Evolutionary conservation across 2,113 vertebrate genomes (phyloP), one percentile per base, ranked within the genome.

Genomic region (Mandrillus leucophaeus): DNA sequence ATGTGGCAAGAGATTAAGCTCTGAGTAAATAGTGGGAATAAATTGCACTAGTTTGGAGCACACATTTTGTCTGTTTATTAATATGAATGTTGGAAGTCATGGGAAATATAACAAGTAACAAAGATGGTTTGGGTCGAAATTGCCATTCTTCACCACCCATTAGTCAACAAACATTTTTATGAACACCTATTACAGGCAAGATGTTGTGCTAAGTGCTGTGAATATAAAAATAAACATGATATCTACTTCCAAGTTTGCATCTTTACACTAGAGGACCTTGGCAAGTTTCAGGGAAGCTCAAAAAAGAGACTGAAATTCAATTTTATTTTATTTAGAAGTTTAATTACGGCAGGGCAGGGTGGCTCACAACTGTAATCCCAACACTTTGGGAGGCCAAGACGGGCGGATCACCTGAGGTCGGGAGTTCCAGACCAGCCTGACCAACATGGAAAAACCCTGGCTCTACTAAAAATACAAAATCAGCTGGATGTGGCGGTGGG

Each of bases 1-100:
- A 93, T 57, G 59, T 32, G 50, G 88, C 61, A 52, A 68, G 45
- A 61, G 89, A 64, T 94, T 92, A 96, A 76, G 68, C 30, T 32
- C 40, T 59, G 16, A 45, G 55, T 83, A 78, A 94, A 55, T 75
- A 61, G 22, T 18, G 22, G n/a, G 83, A 45, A 79, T 35, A 72
- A 52, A 50, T 18, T 20, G 30, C 35, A 22, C 14, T 85, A 61
- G 64, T 61, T 85, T 76, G 7, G 73, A 73, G 66, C n/a, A 20
- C 38, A 40, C 14, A 18, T 79, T 79, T 68, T 35, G 23, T 73
- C 86, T 89, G 35, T 93, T 68, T 76, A 59, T 35, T 87, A 89
- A 32, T 64, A 48, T 3, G 35, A 88, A 38, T 35, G 32, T n/a
- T 92, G 84, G 61, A 76, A 80, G 75, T 75, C 14, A 17, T 68